Evolutionary conservation across 2,113 vertebrate genomes (phyloP).

Genomic region (Alces alces): DNA sequence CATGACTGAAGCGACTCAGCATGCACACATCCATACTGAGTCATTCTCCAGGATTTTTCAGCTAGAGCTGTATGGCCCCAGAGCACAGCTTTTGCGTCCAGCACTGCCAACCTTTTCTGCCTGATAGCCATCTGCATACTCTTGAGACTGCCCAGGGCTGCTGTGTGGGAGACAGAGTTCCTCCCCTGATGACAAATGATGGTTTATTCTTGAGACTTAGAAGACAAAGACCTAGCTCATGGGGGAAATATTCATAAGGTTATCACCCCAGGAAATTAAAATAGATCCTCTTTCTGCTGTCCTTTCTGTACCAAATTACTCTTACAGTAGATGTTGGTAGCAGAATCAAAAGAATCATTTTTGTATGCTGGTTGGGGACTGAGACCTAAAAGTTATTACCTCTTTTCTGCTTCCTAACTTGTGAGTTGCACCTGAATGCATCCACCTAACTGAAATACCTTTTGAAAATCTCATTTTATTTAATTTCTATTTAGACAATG

Average conservation of each 20-base stretch:
- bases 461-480: not conserved
- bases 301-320: not conserved
- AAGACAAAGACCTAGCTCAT: not conserved
- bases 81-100: not conserved
- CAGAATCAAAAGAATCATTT: constrained; percentile 29
- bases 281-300: not conserved
- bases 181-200: constrained; percentile 10
- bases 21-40: not conserved
- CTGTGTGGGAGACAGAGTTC: constrained; percentile 16
- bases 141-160: not conserved
- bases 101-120: not conserved
- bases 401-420: not conserved
- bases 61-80: not conserved
- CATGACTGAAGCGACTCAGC: not conserved
- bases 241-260: not conserved
- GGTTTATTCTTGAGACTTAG: not conserved
- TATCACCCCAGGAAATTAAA: constrained; percentile 8
- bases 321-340: not conserved
- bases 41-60: not conserved
- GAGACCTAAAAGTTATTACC: not conserved
- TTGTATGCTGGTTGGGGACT: not conserved
- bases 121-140: not conserved
- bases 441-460: not conserved
- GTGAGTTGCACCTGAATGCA: not conserved
- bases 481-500: not conserved